These are phyloP conservation scores for Lycaena phlaeas DNA, from an alignment of 2,888 invertebrate genomes.

Conservation along the genomic window DNA sequence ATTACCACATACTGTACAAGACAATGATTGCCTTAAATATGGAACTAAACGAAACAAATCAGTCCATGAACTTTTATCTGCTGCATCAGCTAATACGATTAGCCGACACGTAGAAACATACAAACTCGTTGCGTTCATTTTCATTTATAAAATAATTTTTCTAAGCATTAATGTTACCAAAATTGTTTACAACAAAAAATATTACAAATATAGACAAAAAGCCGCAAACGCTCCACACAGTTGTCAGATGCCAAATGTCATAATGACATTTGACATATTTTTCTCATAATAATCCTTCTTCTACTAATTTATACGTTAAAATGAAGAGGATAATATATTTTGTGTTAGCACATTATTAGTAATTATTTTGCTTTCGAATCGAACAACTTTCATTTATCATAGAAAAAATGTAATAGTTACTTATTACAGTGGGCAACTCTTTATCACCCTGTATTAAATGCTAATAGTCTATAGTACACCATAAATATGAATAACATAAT, in stretches of 20 bases:
- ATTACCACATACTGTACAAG: conserved; percentile 91
- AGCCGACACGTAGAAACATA: conserved; percentile 87
- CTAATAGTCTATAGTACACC: too few relatives aligned
- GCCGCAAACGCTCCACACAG: conserved; percentile 50
- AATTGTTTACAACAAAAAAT: conserved; percentile 55
- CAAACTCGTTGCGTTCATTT: conserved; percentile 86
- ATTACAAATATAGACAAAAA: conserved; percentile 44
- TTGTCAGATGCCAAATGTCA: conserved; percentile 18
- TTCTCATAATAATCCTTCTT: not conserved
- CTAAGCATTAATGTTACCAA: conserved; percentile 40
- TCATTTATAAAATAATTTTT: conserved; percentile 35
- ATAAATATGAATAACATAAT: too few relatives aligned
- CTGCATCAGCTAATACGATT: conserved; percentile 81
- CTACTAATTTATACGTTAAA: too few relatives aligned
- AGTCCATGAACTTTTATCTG: conserved; percentile 81
- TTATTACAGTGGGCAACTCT: too few relatives aligned
- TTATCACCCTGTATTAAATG: too few relatives aligned
- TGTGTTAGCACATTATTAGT: too few relatives aligned
- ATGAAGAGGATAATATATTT: too few relatives aligned
- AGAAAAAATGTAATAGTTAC: too few relatives aligned
- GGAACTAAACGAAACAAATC: conserved; percentile 89
- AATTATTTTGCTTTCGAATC: too few relatives aligned
- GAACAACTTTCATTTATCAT: too few relatives aligned
- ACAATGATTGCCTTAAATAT: conserved; percentile 87
- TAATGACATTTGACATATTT: conserved; percentile 6